Conservation (phyloP, 2,113 vertebrate genomes). For the Lepus timidus region DNA sequence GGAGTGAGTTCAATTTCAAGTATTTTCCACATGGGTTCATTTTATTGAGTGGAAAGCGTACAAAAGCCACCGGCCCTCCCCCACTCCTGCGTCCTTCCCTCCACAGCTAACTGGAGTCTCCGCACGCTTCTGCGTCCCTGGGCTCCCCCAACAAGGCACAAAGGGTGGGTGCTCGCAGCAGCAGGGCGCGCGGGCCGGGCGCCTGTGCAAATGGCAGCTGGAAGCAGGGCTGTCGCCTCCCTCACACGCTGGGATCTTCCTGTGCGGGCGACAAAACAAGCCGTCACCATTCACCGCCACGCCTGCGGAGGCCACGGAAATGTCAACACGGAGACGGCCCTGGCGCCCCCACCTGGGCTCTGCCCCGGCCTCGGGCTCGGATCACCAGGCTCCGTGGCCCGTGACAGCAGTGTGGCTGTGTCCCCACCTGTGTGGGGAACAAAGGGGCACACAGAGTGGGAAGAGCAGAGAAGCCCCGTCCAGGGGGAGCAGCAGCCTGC, state of each 20-base stretch:
- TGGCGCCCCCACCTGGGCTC: neutral
- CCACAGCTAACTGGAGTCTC: conserved; percentile 65
- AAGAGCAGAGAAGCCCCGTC: neutral
- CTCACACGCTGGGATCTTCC: conserved; percentile 82
- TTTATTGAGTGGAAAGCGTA: conserved; percentile 81
- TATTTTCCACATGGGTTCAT: conserved; percentile 81
- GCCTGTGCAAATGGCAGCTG: conserved; percentile 78
- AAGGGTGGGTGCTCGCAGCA: conserved; percentile 86
- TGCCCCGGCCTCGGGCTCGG: neutral
- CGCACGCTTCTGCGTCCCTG: conserved; percentile 77
- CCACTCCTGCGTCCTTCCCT: conserved; percentile 41
- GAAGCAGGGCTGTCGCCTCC: conserved; percentile 66
- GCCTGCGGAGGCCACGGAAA: conserved; percentile 17
- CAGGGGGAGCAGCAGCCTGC: neutral
- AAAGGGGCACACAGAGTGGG: no score
- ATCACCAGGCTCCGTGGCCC: fast-evolving
- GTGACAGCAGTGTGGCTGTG: neutral
- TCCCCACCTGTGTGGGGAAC: neutral
- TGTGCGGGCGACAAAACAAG: conserved; percentile 62
- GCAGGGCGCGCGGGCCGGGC: conserved; percentile 68
- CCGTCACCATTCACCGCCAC: neutral
- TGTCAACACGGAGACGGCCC: neutral
- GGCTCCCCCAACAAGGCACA: conserved; percentile 88
- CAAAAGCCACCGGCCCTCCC: conserved; percentile 52
- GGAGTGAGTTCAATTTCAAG: conserved; percentile 84